phyloP scores from a whole-genome alignment of 2,113 vertebrate species.

The Lophotis ruficrista region DNA sequence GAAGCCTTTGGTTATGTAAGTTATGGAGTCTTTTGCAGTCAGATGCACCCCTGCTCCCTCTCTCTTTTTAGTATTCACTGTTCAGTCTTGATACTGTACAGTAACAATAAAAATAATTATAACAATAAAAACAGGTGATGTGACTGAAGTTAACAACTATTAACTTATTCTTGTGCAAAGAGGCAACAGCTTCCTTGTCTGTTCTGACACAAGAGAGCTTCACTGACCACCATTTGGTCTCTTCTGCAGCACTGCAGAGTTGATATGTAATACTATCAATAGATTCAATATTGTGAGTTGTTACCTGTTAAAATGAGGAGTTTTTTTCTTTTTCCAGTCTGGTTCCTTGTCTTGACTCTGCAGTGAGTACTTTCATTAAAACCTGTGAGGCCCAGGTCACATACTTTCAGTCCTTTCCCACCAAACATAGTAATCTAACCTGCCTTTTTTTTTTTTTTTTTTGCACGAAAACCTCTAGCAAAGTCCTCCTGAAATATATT shows the following conservation, averaged over 20 bases:
- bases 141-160: neutral
- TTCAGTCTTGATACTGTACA: neutral
- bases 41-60: neutral
- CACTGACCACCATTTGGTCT: neutral
- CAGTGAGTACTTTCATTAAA: neutral
- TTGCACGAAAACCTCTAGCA: neutral
- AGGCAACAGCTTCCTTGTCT: neutral
- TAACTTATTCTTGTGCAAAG: neutral
- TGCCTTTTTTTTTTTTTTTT: neutral
- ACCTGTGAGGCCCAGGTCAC: neutral
- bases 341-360: neutral
- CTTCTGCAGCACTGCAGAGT: neutral
- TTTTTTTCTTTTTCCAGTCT: neutral
- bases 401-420: neutral
- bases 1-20: neutral
- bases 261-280: neutral
- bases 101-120: neutral
- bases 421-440: neutral
- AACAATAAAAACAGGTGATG: neutral
- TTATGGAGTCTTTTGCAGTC: neutral
- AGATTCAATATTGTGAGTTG: neutral
- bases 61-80: neutral
- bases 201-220: neutral
- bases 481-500: neutral
- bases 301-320: neutral